Base-by-base conservation (phyloP, 2,113 vertebrate species). In the Aphyosemion australe region DNA sequence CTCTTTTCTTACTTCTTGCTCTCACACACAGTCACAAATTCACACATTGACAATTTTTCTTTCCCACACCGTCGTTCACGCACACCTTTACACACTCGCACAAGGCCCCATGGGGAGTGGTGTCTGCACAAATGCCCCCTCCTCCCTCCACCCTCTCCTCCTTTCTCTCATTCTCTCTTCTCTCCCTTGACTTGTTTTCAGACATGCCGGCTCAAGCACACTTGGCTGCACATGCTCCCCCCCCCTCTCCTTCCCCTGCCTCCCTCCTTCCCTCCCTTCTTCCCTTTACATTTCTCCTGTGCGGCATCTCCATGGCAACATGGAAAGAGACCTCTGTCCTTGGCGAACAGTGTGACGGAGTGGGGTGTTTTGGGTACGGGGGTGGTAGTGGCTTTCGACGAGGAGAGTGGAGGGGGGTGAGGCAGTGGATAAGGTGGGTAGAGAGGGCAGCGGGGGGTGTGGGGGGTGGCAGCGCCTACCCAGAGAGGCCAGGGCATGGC, bases 231-330 rank as follows among this genome's bases (percentile, higher is more conserved):
- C 91, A 91, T 76, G 63, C 84, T 53, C 78, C 56, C 84, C 78
- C 76, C 67, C 62, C 47, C 45, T 52, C 43, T 62, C 51, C 61
- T 43, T 57, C 58, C 72, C 70, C 62, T 64, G 65, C 68, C 32
- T 66, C 66, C 50, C 14, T 37, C 47, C 53, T 51, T 50, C 53
- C 62, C 56, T 15, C 32, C 48, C 46, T 66, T 56, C 58, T 74
- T 82, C 78, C 75, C 85, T 87, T 84, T 88, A 91, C 87, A 89
- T 90, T 90, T 89, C 79, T 89, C 86, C 85, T 84, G 87, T 91
- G 89, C 88, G 72, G 88, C 88, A 93, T 93, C 82, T 84, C 89
- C 92, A 93, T 93, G 90, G 92, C 89, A 92, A 93, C 92, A 77
- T 82, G 84, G 76, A 91, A 88, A 91, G 87, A 90, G 88, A 91